A percentile compares a stretch with the other conserved stretches of the same genome.
Evolutionary conservation across 2,113 vertebrate species (phyloP).

Genomic region (Psettodes erumei): DNA sequence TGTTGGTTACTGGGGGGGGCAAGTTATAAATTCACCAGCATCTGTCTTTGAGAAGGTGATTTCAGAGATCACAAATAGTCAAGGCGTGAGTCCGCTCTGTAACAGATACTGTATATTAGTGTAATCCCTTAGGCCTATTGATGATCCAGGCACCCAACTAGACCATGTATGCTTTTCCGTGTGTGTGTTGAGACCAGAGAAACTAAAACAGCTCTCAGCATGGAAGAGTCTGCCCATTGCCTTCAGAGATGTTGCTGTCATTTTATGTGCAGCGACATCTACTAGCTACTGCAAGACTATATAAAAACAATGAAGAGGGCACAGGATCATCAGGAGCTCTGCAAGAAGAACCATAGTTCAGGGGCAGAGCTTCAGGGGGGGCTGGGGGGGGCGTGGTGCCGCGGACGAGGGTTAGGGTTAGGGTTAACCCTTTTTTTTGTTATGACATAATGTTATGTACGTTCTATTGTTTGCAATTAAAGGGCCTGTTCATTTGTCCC

Average conservation of each 20-base stretch:
- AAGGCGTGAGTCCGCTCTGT: neutral
- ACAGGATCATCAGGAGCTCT: no score
- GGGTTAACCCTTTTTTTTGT: no score
- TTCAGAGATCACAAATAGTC: neutral
- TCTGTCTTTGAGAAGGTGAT: neutral
- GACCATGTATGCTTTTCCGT: slow-evolving; percentile 13
- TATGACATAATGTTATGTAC: no score
- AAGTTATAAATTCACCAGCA: no score
- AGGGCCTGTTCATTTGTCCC: no score
- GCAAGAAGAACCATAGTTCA: no score
- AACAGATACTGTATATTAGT: slow-evolving; percentile 15
- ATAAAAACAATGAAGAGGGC: slow-evolving; percentile 61
- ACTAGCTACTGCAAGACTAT: slow-evolving; percentile 59
- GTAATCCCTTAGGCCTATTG: slow-evolving; percentile 21
- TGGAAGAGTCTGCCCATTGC: slow-evolving; percentile 53
- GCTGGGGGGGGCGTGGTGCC: no score
- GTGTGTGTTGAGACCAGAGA: slow-evolving; percentile 5
- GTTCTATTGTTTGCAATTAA: no score
- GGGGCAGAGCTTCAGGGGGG: no score
- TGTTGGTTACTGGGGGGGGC: no score
- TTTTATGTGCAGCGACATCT: slow-evolving; percentile 68
- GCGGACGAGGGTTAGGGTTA: no score
- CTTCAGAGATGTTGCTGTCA: slow-evolving; percentile 71
- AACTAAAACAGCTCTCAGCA: slow-evolving; percentile 64
- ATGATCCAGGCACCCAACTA: slow-evolving; percentile 23